Conservation (phyloP, 2,797 vertebrate species). For the Tenualosa ilisha region DNA sequence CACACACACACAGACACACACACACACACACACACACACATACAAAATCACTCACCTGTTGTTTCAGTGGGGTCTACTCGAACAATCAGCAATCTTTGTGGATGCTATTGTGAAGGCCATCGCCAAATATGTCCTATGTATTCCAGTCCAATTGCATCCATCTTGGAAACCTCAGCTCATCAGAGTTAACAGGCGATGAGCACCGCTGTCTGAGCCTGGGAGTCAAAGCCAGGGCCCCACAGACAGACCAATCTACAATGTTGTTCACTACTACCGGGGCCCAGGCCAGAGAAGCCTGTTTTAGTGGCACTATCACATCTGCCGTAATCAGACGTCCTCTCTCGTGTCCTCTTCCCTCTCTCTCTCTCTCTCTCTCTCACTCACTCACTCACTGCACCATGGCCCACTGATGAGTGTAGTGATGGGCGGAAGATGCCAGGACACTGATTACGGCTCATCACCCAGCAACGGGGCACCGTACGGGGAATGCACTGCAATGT, state of each 20-base stretch:
- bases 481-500: background rate
- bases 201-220: background rate
- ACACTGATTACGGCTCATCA: slow-evolving; percentile 22
- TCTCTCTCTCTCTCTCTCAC: background rate
- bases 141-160: background rate
- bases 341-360: background rate
- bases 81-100: slow-evolving; percentile 2
- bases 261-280: background rate
- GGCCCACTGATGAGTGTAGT: background rate
- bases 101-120: background rate
- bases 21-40: background rate
- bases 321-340: background rate
- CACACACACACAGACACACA: background rate
- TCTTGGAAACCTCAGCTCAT: slow-evolving; percentile 10
- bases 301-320: background rate
- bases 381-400: background rate
- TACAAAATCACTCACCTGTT: slow-evolving; percentile 1
- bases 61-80: background rate
- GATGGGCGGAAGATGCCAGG: background rate
- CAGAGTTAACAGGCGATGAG: background rate
- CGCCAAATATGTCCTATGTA: background rate
- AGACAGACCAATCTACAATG: background rate
- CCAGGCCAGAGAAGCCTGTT: background rate
- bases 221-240: background rate
- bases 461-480: background rate